A percentile compares a stretch with the other conserved stretches of the same genome.
Conservation (phyloP, 2,113 vertebrate genomes). For the Erpornis zantholeuca region DNA sequence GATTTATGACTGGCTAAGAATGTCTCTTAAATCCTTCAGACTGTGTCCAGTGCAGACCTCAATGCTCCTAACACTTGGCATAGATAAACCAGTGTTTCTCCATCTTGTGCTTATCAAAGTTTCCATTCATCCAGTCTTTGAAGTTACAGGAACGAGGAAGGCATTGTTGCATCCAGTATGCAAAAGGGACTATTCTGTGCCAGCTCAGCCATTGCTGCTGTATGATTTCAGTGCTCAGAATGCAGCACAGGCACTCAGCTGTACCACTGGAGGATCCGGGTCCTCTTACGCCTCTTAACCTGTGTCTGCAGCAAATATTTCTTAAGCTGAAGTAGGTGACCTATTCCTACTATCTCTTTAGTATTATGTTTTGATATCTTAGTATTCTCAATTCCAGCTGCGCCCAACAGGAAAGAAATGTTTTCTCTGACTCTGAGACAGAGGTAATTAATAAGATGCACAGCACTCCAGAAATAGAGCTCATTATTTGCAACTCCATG, state of each 20-base stretch:
- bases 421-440: not conserved
- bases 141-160: not conserved
- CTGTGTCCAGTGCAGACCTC: not conserved
- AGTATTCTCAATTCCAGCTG: not conserved
- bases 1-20: not conserved
- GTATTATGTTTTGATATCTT: not conserved
- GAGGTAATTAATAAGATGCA: slow-evolving; percentile 28
- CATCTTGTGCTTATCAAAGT: not conserved
- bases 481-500: slow-evolving; percentile 15
- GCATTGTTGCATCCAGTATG: not conserved
- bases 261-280: not conserved
- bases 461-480: slow-evolving; percentile 6
- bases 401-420: not conserved
- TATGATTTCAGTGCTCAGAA: not conserved
- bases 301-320: not conserved
- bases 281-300: not conserved
- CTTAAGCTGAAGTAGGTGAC: not conserved
- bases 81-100: not conserved
- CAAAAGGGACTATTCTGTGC: not conserved
- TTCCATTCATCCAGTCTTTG: not conserved
- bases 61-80: not conserved
- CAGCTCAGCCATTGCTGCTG: accelerated
- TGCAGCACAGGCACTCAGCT: not conserved
- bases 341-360: not conserved
- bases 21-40: not conserved